A percentile compares a stretch with the other conserved stretches of the same genome.
Conservation (phyloP, 2,113 vertebrate species). For the Origma solitaria region DNA sequence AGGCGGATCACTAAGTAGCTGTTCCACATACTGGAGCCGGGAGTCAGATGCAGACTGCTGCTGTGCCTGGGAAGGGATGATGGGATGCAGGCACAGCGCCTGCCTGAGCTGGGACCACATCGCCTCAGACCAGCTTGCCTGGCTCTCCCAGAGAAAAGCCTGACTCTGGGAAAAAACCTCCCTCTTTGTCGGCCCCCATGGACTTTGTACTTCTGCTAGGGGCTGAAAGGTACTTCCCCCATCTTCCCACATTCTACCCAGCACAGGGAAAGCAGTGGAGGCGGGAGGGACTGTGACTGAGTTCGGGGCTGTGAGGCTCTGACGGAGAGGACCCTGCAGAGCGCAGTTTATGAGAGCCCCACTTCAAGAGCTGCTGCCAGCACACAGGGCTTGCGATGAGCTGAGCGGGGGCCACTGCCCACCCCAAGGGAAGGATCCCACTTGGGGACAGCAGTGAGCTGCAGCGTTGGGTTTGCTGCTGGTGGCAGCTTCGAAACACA, state of each 20-base stretch:
- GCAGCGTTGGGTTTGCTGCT: background rate
- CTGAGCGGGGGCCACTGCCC: accelerated
- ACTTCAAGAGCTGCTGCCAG: background rate
- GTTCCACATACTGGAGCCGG: background rate
- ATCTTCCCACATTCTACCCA: accelerated
- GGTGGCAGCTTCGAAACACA: background rate
- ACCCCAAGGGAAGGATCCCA: background rate
- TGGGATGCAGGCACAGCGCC: accelerated
- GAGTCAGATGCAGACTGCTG: background rate
- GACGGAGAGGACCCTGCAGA: background rate
- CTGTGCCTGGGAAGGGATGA: background rate
- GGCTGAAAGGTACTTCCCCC: background rate
- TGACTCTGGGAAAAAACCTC: background rate
- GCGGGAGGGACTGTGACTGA: background rate
- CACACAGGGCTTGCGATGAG: accelerated
- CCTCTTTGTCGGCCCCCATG: accelerated
- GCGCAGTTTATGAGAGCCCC: background rate
- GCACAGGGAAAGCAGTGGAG: too few species aligned
- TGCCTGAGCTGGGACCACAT: background rate
- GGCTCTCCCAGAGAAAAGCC: background rate
- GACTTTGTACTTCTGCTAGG: background rate
- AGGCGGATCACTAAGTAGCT: background rate
- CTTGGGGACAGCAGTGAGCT: accelerated
- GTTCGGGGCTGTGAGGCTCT: background rate
- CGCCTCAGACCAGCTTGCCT: background rate